Evolutionary conservation across 2,113 vertebrate genomes (phyloP).

Genomic region (Thymallus thymallus): DNA sequence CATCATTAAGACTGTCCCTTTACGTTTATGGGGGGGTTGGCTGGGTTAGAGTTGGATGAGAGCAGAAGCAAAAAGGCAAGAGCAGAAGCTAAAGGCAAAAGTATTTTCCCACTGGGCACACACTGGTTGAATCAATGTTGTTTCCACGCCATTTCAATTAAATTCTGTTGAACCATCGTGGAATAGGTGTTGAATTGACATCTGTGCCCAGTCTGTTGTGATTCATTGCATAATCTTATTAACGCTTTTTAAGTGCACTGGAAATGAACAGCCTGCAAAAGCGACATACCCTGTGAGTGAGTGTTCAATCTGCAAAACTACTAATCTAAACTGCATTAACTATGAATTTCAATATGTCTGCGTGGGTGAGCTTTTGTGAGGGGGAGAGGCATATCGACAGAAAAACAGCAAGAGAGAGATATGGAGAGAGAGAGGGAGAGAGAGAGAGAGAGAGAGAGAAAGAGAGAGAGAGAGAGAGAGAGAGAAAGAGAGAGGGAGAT

Average conservation of each 20-base stretch:
- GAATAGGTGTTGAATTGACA: too few species aligned
- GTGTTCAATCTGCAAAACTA: background rate
- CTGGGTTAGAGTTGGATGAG: background rate
- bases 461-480: too few species aligned
- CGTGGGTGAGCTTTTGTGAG: background rate
- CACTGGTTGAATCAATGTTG: too few species aligned
- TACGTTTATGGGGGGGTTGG: constrained; percentile 17
- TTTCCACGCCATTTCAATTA: too few species aligned
- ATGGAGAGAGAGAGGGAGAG: background rate
- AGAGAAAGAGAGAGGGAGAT: too few species aligned
- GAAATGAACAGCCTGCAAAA: background rate
- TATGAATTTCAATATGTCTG: background rate
- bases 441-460: background rate
- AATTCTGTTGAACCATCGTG: too few species aligned
- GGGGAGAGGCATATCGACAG: background rate
- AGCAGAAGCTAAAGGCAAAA: background rate
- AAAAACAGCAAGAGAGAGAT: background rate
- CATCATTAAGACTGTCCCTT: constrained; percentile 50
- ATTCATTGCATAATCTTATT: background rate
- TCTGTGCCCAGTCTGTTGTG: background rate
- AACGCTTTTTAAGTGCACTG: constrained; percentile 2
- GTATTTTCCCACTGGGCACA: background rate
- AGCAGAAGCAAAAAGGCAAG: background rate
- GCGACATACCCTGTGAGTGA: background rate
- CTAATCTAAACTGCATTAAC: constrained; percentile 3